Conservation (phyloP, 2,888 invertebrate species). For the Oxyscelio sp. region DNA sequence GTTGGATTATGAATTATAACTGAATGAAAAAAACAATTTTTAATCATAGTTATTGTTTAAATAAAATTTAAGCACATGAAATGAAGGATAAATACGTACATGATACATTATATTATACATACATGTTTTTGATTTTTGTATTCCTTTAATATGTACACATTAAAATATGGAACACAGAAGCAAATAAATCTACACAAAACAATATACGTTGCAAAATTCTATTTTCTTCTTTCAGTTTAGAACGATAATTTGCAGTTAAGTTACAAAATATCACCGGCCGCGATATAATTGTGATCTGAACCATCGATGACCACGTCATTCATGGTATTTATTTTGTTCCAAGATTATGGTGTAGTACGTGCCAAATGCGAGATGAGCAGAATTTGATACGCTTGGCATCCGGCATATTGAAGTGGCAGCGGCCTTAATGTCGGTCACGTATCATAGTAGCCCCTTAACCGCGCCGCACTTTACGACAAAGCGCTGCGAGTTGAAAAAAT, state of each 20-base stretch:
- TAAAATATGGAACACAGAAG: too few relatives aligned
- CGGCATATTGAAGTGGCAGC: conserved; percentile 67
- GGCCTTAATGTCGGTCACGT: conserved; percentile 82
- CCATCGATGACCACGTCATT: conserved; percentile 56
- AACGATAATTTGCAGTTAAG: conserved; percentile 54
- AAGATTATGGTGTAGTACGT: conserved; percentile 75
- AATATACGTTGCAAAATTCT: too few relatives aligned
- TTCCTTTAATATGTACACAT: too few relatives aligned
- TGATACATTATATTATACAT: too few relatives aligned
- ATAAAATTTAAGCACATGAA: too few relatives aligned
- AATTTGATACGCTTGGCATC: conserved; percentile 75
- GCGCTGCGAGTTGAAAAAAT: conserved; percentile 70
- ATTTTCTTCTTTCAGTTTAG: too few relatives aligned
- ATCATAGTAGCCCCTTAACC: conserved; percentile 77
- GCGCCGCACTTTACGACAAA: conserved; percentile 76
- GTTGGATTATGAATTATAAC: too few relatives aligned
- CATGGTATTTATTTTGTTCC: conserved; percentile 62
- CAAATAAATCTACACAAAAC: too few relatives aligned
- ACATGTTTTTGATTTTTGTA: too few relatives aligned
- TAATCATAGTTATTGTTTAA: too few relatives aligned
- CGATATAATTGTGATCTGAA: conserved; percentile 56
- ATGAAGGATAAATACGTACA: too few relatives aligned
- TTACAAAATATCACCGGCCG: conserved; percentile 43
- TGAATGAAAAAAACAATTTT: too few relatives aligned
- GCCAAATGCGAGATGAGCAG: conserved; percentile 75